Evolutionary conservation across 2,113 vertebrate species (phyloP), one percentile per base, ranked within the genome.

Genomic region (Myrmecophaga tridactyla): DNA sequence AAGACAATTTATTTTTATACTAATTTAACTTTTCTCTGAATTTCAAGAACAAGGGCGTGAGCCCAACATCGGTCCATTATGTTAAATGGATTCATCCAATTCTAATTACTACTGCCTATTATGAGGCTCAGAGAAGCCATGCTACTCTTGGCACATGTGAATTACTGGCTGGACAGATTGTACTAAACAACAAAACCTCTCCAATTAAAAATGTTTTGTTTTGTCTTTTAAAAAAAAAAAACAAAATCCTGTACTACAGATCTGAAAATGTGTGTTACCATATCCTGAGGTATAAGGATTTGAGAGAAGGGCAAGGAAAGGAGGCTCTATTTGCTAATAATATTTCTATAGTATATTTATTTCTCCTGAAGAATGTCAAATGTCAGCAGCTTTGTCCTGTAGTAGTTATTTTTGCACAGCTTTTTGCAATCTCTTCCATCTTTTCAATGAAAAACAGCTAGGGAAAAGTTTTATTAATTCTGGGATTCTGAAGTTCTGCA

Each of bases 1-100:
- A 88, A 90, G 43, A 92, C 31, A 92, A 90, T 58, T 95, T 94
- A 90, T 92, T 94, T 96, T 92, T 65, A 58, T 90, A 96, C 73
- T 58, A 92, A 93, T 95, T 96, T 92, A 96, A 94, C 80, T 96
- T 95, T 96, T 90, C 95, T 96, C 85, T 96, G 90, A 96, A 94
- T 92, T 96, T 96, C 56, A 93, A 89, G 92, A 94, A 86, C 43
- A 83, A 94, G 87, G 72, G 76, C 70, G 72, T 95, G 73, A 58
- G 27, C 62, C 83, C 83, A 63, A 83, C 77, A 39, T 90, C 5
- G 2, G 39, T 70, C 62, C 62, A n/a, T 29, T 70, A 25, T 53
- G 7, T 67, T 62, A 94, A 92, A 77, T 95, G 60, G 7, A 82
- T 85, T 85, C 85, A 94, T 80, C 73, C 58, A 93, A n/a, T 90